Base-by-base conservation (phyloP, 1,140 invertebrate species). In the Venustaconcha ellipsiformis region DNA sequence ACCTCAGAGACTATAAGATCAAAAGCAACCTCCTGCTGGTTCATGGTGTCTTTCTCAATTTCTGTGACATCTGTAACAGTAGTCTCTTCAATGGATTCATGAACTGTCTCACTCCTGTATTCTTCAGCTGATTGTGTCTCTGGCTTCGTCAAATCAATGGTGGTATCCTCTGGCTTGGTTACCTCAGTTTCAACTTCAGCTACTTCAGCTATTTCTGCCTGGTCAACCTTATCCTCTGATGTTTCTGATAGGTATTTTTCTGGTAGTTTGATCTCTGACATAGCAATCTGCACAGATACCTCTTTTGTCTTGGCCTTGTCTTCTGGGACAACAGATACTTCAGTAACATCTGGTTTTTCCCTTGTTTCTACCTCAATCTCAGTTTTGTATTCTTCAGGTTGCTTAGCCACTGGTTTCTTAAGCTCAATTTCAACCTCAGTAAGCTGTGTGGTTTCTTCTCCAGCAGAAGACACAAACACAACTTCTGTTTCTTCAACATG, bases 341-440 rank as follows among this genome's bases (percentile, higher is more conserved):
- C 64, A 60, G 69, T 26, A 30, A 66, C 13, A 48, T 66, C 60
- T 62, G 70, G 60, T 57, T 67, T 57, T 67, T 76, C 70, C 56
- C 20, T n/a, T 18, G 63, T 57, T 74, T 76, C 73, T 48, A 72
- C 64, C 63, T 66, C 18, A 60, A 62, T 71, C n/a, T 80, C 70
- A 72, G 69, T 60, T 26, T 72, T 59, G 59, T 20, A 70, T 63
- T 71, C 58, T 72, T 71, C 70, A 20, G 72, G 72, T 63, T 64
- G 57, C 20, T 74, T 68, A 63, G 68, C 67, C 30, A 68, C 66
- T 48, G 72, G 66, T 20, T 74, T 59, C 13, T 26, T 58, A 65
- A 80, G 56, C 2, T 81, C 80, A 55, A 77, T 58, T 4, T 65
- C n/a, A 14, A 83, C 74, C 71, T 82, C 79, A 26, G 79, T 62